Base-by-base conservation (phyloP, 2,113 vertebrate genomes). In the Ia io region DNA sequence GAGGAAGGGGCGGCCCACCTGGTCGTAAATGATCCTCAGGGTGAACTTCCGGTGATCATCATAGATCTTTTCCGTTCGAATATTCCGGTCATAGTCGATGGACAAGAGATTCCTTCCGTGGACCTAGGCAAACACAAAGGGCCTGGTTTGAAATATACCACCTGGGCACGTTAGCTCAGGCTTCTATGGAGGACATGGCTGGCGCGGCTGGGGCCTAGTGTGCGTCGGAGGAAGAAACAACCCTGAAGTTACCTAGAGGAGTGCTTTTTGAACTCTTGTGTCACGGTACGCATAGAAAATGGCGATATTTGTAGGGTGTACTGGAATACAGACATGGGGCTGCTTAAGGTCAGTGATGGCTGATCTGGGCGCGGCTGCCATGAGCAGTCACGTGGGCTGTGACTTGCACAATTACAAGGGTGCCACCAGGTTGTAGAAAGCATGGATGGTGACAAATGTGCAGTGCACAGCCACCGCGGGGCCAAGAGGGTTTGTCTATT, bases 41-140 rank as follows among this genome's bases (percentile, higher is more conserved):
- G 99, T 99, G 96, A 99, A 99, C 92, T 99, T 99, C 5, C 99
- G 98, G 98, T 99, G 99, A 89, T 99, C 99, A 0, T 99, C 99
- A 5, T 99, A 99, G 97, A 99, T 99, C 98, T 99, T 99, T 97
- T 99, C 99, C 0, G 99, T 99, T 80, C 99, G 99, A 1, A 99
- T 99, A 97, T 99, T 99, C 44, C 99, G 98, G 98, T 99, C 99
- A 20, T 99, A 99, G 97, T 99, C 99, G 1, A 99, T 99, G 91
- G 99, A 99, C 73, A 99, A 98, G 56, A 99, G 98, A 91, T 99
- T 99, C 95, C 99, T 98, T 2, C 99, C 99, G 0, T 99, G 99
- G 85, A 99, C 99, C 99, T 99, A 77, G 13, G 28, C 61, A 67
- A 94, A 91, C 40, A 95, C n/a, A 95, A 71, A 7, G 47, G 82